Conservation (phyloP, 2,888 invertebrate species). For the Coenonympha arcania region DNA sequence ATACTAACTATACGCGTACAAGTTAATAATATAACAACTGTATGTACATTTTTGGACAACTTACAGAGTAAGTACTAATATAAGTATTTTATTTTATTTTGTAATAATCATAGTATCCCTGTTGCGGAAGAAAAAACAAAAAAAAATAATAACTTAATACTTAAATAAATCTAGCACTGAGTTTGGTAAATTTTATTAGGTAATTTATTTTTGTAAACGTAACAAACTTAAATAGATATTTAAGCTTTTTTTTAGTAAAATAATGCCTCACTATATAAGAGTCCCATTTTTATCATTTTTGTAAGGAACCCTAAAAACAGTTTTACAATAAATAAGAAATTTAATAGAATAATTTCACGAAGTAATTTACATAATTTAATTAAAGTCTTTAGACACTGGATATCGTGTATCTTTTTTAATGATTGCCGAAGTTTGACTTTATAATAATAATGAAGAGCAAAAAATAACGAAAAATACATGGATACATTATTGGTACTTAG, state of each 20-base stretch:
- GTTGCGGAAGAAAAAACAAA: background rate
- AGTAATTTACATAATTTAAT: too few species aligned
- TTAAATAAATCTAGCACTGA: slow-evolving; percentile 1
- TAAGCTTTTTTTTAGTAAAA: background rate
- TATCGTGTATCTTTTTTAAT: too few species aligned
- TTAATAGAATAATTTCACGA: too few species aligned
- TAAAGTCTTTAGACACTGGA: too few species aligned
- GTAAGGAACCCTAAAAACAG: too few species aligned
- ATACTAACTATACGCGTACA: slow-evolving; percentile 34
- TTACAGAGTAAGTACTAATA: background rate
- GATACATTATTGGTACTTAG: too few species aligned
- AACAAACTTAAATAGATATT: background rate
- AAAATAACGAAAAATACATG: too few species aligned
- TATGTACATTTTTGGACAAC: slow-evolving; percentile 19
- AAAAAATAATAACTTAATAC: slow-evolving; percentile 1
- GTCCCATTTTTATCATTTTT: too few species aligned
- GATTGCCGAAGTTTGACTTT: too few species aligned
- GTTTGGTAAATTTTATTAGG: background rate
- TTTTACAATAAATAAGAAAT: too few species aligned
- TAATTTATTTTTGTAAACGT: background rate
- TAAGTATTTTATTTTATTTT: background rate
- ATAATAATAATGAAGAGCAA: too few species aligned
- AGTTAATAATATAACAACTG: slow-evolving; percentile 10
- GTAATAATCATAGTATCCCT: background rate
- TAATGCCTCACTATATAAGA: too few species aligned